Evolutionary conservation across 2,888 invertebrate species (phyloP), one percentile per base, ranked within the genome.

Genomic region (Ophioninae sp.): DNA sequence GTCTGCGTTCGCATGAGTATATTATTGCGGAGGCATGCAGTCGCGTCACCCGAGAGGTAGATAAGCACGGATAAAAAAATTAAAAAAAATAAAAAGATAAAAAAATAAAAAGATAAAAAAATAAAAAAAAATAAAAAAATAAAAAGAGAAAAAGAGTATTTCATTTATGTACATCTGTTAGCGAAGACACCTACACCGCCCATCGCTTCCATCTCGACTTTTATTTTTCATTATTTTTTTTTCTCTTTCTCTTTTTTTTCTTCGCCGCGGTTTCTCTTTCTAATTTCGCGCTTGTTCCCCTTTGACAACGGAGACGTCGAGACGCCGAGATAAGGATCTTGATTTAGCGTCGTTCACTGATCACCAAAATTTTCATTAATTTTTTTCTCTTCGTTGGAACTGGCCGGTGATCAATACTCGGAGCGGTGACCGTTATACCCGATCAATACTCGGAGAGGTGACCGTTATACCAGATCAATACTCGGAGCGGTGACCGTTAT

Each of bases 241-340:
- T 59, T 41, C 3, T 30, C 30, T 56, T 3, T 44, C 0, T 20
- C 30, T 5, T 41, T 6, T 74, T 56, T 20, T 30, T 65, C 58
- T 72, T 64, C 58, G 6, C 10, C 2, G 10, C 44, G 13, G 44
- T 63, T 20, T 63, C 13, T 30, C 13, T 22, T 13, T 30, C 22
- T 30, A 13, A 13, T 30, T 61, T 22, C 44, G 44, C 44, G 44
- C 71, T 75, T 75, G 63, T 74, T 71, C 78, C 77, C 63, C 65
- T 65, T 22, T 67, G 68, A 64, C 80, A 73, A 39, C 79, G 79
- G 75, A 69, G 76, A 81, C 79, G 75, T 65, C 81, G 71, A 73
- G 82, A 82, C 79, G 73, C 69, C 82, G 74, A 83, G 83, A 80
- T 80, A 73, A 73, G 80, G 75, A 83, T 83, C 83, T 80, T 80